These are phyloP conservation scores for Dallia pectoralis DNA, from an alignment of 2,797 vertebrate species.

Conservation along the genomic window DNA sequence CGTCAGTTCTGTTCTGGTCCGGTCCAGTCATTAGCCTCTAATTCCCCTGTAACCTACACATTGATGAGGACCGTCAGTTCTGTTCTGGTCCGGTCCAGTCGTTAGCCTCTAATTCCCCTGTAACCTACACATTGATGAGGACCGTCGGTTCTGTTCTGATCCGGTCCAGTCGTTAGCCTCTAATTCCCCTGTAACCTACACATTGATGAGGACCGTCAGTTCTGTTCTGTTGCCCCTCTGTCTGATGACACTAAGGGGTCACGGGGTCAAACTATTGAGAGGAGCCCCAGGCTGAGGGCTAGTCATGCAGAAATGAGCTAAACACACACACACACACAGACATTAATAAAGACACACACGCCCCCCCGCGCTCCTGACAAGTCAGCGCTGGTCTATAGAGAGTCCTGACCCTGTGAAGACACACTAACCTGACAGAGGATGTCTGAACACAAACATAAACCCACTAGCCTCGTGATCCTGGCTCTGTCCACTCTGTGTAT, in stretches of 20 bases:
- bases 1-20: constrained; percentile 38
- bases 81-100: constrained; percentile 25
- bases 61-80: constrained; percentile 31
- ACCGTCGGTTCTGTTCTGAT: constrained; percentile 40
- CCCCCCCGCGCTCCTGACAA: constrained; percentile 39
- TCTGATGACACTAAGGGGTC: constrained; percentile 78
- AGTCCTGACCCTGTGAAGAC: constrained; percentile 56
- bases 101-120: neutral
- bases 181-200: constrained; percentile 22
- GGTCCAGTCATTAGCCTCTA: neutral
- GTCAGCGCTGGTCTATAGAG: constrained; percentile 46
- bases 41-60: constrained; percentile 23
- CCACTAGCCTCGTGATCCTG: constrained; percentile 55
- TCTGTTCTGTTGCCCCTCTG: constrained; percentile 65
- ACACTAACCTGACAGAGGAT: constrained; percentile 54
- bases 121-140: constrained; percentile 17
- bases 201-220: constrained; percentile 26
- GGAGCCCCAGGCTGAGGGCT: constrained; percentile 65
- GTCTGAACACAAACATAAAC: constrained; percentile 67
- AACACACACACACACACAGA: constrained; percentile 35
- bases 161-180: neutral
- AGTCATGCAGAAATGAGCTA: constrained; percentile 79
- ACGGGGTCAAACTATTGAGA: constrained; percentile 79
- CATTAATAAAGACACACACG: constrained; percentile 18
- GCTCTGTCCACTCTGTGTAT: too few relatives aligned